Conservation (phyloP, 2,113 vertebrate genomes). For the Charadrius vociferus region DNA sequence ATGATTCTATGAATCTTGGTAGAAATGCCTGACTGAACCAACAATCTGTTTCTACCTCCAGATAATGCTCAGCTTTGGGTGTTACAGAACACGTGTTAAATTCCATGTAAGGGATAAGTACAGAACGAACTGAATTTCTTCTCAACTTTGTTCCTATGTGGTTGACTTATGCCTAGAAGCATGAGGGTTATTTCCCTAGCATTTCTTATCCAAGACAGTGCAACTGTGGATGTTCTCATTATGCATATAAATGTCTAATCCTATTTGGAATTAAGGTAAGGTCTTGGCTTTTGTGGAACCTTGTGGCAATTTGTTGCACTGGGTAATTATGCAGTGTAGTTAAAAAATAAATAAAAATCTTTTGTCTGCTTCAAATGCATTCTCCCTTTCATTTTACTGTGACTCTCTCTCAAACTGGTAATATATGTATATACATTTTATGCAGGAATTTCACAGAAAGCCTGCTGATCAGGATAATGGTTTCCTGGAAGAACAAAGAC, state of each 20-base stretch:
- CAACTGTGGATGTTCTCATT: slow-evolving; percentile 37
- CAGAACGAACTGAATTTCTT: not conserved
- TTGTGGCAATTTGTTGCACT: slow-evolving; percentile 25
- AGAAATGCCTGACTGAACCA: not conserved
- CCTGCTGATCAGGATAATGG: not conserved
- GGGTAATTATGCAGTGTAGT: not conserved
- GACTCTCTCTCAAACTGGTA: not conserved
- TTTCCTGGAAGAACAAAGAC: not conserved
- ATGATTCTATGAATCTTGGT: not conserved
- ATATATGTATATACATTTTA: not conserved
- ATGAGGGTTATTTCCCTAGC: not conserved
- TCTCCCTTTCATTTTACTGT: not conserved
- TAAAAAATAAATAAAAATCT: slow-evolving; percentile 37
- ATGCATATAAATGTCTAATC: slow-evolving; percentile 39
- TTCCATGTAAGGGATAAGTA: not conserved
- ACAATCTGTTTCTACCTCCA: not conserved
- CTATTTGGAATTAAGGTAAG: slow-evolving; percentile 13
- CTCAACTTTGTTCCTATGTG: not conserved
- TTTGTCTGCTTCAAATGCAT: not conserved
- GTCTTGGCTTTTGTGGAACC: not conserved
- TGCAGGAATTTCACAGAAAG: not conserved
- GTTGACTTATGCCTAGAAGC: not conserved
- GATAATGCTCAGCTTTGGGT: not conserved
- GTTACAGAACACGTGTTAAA: not conserved
- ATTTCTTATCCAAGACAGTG: not conserved